These are phyloP conservation scores for Candoia aspera DNA, from an alignment of 2,113 vertebrate species.

Conservation along the genomic window DNA sequence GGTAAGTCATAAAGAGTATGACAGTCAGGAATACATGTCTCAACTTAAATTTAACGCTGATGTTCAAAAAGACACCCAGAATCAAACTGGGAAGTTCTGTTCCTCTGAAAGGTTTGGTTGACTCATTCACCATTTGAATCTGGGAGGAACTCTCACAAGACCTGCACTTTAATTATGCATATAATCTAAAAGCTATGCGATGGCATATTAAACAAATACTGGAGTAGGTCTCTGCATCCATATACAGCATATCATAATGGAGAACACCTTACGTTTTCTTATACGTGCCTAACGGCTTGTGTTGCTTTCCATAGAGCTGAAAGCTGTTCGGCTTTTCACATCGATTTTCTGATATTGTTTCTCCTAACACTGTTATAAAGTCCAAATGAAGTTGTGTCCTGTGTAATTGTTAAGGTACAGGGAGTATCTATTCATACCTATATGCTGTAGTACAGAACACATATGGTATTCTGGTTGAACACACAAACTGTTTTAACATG, in stretches of 20 bases:
- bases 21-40: background rate
- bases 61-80: background rate
- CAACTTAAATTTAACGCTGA: background rate
- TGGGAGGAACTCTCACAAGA: background rate
- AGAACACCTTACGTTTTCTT: background rate
- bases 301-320: background rate
- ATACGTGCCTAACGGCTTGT: background rate
- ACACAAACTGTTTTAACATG: background rate
- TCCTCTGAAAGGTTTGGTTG: background rate
- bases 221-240: background rate
- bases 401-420: background rate
- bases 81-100: background rate
- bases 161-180: background rate
- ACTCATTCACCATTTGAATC: background rate
- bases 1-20: background rate
- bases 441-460: background rate
- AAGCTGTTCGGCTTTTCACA: background rate
- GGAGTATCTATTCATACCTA: background rate
- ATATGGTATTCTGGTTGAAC: background rate
- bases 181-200: background rate
- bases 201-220: background rate
- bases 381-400: background rate
- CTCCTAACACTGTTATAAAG: background rate
- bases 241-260: background rate
- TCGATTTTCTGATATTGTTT: background rate